Percentiles rank a stretch among this genome's conserved stretches.
Evolutionary conservation across 1,140 invertebrate species (phyloP).

Genomic region (Cheumatopsyche charites): DNA sequence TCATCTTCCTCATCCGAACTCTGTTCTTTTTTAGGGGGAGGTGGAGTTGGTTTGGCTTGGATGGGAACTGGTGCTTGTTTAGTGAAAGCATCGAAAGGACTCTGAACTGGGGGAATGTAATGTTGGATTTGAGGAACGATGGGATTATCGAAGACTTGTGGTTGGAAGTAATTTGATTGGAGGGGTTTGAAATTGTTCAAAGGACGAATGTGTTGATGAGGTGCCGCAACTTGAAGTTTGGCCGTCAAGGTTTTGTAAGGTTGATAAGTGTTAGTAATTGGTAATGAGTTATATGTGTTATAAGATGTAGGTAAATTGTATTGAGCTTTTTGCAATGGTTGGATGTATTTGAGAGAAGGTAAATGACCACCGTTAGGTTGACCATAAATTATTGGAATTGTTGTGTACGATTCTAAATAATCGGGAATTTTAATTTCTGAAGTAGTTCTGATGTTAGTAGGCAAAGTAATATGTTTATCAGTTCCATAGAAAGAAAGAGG

Average conservation of each 20-base stretch:
- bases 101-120: slow-evolving; percentile 36
- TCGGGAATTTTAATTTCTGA: slow-evolving; percentile 39
- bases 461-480: slow-evolving; percentile 38
- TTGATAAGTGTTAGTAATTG: slow-evolving; percentile 10
- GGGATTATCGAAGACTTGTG: slow-evolving; percentile 44
- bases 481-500: slow-evolving; percentile 28
- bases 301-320: slow-evolving; percentile 10
- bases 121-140: slow-evolving; percentile 43
- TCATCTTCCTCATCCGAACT: slow-evolving; percentile 51
- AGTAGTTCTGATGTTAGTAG: slow-evolving; percentile 17
- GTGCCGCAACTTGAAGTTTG: slow-evolving; percentile 27
- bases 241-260: slow-evolving; percentile 11
- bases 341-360: slow-evolving; percentile 32
- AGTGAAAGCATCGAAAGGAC: slow-evolving; percentile 38
- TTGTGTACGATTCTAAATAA: slow-evolving; percentile 28
- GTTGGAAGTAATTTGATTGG: slow-evolving; percentile 34
- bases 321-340: slow-evolving; percentile 27
- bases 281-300: slow-evolving; percentile 1
- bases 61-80: slow-evolving; percentile 16
- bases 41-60: slow-evolving; percentile 18
- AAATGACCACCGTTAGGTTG: slow-evolving; percentile 33
- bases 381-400: slow-evolving; percentile 40
- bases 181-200: slow-evolving; percentile 18
- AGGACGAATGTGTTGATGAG: slow-evolving; percentile 22
- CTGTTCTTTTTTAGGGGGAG: slow-evolving; percentile 44